Evolutionary conservation across 2,797 vertebrate species (phyloP).

Genomic region (Erpetoichthys calabaricus): DNA sequence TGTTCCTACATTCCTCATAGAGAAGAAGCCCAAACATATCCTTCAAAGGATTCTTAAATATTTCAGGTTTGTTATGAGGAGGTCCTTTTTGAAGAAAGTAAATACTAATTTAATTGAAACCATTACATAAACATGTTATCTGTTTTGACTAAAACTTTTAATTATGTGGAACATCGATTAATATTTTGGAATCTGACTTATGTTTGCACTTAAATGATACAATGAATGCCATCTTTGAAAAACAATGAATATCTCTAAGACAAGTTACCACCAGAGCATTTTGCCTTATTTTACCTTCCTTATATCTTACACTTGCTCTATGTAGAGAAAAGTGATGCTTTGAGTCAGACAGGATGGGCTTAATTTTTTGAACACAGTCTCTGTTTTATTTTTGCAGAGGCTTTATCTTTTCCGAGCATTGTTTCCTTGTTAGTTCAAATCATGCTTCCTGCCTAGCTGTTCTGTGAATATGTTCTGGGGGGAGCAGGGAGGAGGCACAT

Average conservation of each 20-base stretch:
- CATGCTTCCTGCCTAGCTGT: slow-evolving; percentile 29
- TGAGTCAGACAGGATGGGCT: slow-evolving; percentile 43
- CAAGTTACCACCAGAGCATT: slow-evolving; percentile 3
- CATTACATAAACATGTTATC: no score
- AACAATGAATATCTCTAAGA: not conserved
- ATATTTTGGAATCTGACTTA: no score
- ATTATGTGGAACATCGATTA: no score
- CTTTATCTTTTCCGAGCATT: slow-evolving; percentile 73
- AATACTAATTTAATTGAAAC: no score
- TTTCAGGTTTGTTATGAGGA: no score
- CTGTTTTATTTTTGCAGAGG: slow-evolving; percentile 57
- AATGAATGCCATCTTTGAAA: no score
- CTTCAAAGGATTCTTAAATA: no score
- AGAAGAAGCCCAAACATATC: no score
- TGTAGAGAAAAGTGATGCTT: slow-evolving; percentile 16
- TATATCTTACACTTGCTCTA: not conserved
- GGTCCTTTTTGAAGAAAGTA: no score
- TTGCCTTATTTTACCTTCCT: not conserved
- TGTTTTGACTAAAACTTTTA: no score
- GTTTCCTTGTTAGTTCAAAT: slow-evolving; percentile 55
- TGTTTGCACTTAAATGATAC: no score
- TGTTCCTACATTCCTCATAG: no score
- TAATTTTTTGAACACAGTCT: slow-evolving; percentile 40
- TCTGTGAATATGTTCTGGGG: slow-evolving; percentile 31
- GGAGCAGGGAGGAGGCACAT: slow-evolving; percentile 17